phyloP scores from a whole-genome alignment of 2,113 vertebrate genomes.

The Apodemus speciosus region DNA sequence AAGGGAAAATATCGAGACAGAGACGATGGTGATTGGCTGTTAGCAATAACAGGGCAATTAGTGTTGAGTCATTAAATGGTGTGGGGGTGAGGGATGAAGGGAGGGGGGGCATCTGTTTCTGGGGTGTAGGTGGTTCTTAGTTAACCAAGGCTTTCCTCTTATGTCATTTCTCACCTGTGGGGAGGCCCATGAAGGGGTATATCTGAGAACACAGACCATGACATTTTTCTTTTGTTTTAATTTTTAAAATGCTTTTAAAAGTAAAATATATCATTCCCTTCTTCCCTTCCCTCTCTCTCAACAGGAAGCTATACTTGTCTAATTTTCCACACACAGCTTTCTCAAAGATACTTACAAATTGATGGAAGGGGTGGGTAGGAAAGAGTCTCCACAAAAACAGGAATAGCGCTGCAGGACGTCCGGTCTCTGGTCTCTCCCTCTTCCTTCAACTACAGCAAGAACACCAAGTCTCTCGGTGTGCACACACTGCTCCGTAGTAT shows the following conservation, averaged over 20 bases:
- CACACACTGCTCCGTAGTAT: background rate
- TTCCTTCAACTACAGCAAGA: background rate
- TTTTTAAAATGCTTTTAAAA: background rate
- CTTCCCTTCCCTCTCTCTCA: background rate
- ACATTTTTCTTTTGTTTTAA: background rate
- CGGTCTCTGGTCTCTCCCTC: background rate
- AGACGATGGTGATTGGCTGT: background rate
- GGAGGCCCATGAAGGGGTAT: background rate
- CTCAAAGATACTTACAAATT: background rate
- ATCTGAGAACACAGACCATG: background rate
- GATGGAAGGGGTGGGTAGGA: background rate
- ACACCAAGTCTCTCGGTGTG: slow-evolving; percentile 3
- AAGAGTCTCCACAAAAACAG: background rate
- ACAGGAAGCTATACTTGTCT: background rate
- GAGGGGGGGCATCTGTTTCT: background rate
- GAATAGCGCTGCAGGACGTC: too few relatives aligned
- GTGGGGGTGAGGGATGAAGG: too few relatives aligned
- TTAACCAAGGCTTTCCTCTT: background rate
- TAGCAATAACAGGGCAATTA: background rate
- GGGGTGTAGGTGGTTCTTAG: background rate
- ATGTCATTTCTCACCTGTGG: background rate
- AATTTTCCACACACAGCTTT: background rate
- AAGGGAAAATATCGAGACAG: background rate
- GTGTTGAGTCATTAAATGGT: background rate
- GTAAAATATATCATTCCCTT: background rate